Evolutionary conservation across 2,797 vertebrate species (phyloP), one percentile per base, ranked within the genome.

Genomic region (Astyanax mexicanus): DNA sequence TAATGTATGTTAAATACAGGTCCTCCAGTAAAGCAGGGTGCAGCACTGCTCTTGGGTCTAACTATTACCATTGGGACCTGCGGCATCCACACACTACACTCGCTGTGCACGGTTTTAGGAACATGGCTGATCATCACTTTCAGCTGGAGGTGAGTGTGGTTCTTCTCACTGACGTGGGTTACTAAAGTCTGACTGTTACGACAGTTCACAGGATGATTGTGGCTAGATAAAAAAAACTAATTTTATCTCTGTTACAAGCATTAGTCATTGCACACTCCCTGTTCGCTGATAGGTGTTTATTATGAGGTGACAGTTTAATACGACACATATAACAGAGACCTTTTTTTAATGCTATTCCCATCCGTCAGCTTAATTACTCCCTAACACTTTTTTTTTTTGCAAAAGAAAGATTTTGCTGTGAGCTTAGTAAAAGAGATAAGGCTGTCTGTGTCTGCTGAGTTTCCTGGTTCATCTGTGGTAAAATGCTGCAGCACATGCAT

Each of bases 91-190:
- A 87, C 90, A 8, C 85, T 97, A 49, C 96, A 97, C 84, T 98
- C 96, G 0, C 79, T 96, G 51, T 73, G 94, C 84, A 96, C 95
- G 0, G 88, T 96, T 78, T 86, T 97, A 6, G 95, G 95, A 84
- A 95, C 95, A 78, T 97, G 95, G 95, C 82, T 94, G n/a, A 95
- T 97, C 71, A 91, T 97, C 79, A 94, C 92, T 81, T 88, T 91
- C 79, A 92, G 84, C 78, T 95, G 95, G 90, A 89, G 92, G 96
- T 97, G 82, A 92, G 91, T 54, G 13, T 7, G 19, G n/a, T 7
- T 38, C 35, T 7, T 38, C 35, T 38, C 9, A 9, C 35, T 23
- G 4, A 40, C 10, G 6, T 17, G 5, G 3, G 1, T 32, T 32
- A 35, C 4, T 3, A 25, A 13, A 49, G 6, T 42, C 21, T 15